A percentile compares a stretch with the other conserved stretches of the same genome.
These are phyloP conservation scores for Stenichneumon culpator DNA, from an alignment of 2,888 invertebrate genomes.

Conservation along the genomic window DNA sequence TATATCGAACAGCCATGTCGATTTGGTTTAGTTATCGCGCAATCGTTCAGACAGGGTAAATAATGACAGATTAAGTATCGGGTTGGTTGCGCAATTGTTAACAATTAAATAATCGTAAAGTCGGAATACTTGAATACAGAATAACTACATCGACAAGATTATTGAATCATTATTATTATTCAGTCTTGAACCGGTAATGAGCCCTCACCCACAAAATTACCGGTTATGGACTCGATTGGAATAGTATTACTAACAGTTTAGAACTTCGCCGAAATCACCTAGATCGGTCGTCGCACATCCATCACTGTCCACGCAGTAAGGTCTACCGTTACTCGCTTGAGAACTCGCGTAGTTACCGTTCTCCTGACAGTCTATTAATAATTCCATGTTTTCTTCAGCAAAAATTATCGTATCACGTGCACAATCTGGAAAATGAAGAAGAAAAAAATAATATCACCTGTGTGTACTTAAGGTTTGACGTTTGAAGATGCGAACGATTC, in stretches of 20 bases:
- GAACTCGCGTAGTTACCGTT: conserved; percentile 88
- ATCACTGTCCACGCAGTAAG: conserved; percentile 88
- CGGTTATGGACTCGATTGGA: too few species aligned
- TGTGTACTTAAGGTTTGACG: not conserved
- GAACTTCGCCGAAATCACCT: conserved; percentile 43
- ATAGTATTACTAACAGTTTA: not conserved
- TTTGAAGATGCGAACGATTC: conserved; percentile 34
- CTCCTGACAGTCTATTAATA: conserved; percentile 86
- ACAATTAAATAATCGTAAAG: too few species aligned
- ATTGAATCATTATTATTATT: too few species aligned
- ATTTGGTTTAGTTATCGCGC: too few species aligned
- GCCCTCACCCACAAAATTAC: too few species aligned
- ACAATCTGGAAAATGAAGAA: conserved; percentile 86
- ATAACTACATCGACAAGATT: too few species aligned
- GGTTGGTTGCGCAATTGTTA: too few species aligned
- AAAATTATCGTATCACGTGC: conserved; percentile 87
- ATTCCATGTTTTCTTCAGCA: conserved; percentile 85
- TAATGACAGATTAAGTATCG: too few species aligned
- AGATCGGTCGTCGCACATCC: conserved; percentile 85
- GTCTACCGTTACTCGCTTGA: conserved; percentile 86
- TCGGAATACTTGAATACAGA: too few species aligned
- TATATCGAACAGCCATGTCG: too few species aligned
- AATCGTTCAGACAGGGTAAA: too few species aligned
- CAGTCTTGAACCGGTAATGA: too few species aligned
- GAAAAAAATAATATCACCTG: conserved; percentile 21